Conservation (phyloP, 2,797 vertebrate species). For the Enteromius paludinosus region DNA sequence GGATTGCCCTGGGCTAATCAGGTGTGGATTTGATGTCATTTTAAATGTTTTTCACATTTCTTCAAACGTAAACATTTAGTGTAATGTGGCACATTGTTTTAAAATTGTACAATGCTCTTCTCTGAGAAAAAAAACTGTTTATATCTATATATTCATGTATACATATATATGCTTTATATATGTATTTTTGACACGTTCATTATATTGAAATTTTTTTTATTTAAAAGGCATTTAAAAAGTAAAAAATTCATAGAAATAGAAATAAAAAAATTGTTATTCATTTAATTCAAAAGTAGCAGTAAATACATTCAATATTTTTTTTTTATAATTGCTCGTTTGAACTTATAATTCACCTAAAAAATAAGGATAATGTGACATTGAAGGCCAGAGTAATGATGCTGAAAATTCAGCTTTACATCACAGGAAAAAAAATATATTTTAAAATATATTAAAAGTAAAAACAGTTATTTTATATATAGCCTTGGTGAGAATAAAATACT, state of each 20-base stretch:
- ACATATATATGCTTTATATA: too few relatives aligned
- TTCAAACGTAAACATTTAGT: not conserved
- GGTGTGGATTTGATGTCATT: not conserved
- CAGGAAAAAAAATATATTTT: not conserved
- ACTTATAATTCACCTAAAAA: not conserved
- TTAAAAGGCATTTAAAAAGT: not conserved
- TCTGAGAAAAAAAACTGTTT: not conserved
- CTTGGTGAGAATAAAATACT: not conserved
- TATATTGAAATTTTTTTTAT: not conserved
- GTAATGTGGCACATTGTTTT: not conserved
- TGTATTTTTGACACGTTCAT: too few relatives aligned
- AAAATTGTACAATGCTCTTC: not conserved
- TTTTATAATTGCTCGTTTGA: not conserved
- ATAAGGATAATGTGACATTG: not conserved
- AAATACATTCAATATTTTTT: not conserved
- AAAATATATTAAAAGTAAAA: not conserved
- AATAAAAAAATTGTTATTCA: not conserved
- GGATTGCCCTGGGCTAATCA: slow-evolving; percentile 15
- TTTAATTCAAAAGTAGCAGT: not conserved
- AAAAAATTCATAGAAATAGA: not conserved
- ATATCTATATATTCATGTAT: too few relatives aligned
- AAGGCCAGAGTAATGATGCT: not conserved
- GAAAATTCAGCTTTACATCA: not conserved
- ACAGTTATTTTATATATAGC: not conserved
- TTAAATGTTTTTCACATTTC: not conserved